phyloP scores from a whole-genome alignment of 2,113 vertebrate genomes.

The Aplodontia rufa region DNA sequence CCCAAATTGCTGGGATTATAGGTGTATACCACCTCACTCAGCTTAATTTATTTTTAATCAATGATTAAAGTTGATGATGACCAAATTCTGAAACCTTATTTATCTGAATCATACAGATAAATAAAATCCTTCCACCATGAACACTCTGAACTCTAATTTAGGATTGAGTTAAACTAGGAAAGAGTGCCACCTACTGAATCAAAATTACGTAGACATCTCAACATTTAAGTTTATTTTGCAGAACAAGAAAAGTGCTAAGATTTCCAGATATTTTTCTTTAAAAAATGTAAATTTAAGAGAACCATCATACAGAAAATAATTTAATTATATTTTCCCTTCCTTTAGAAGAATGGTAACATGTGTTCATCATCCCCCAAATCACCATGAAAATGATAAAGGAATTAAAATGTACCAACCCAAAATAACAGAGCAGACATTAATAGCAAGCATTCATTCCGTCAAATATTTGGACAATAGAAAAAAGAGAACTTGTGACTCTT shows the following conservation, averaged over 20 bases:
- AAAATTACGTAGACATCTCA: background rate
- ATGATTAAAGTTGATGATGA: background rate
- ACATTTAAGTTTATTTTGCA: constrained; percentile 1
- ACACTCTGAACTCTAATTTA: background rate
- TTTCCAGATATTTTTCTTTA: background rate
- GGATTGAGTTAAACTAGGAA: constrained; percentile 37
- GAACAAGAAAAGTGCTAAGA: background rate
- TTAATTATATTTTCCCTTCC: background rate
- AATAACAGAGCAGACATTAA: background rate
- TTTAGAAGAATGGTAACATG: background rate
- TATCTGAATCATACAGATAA: background rate
- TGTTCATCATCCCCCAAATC: background rate
- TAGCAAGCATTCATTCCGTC: background rate
- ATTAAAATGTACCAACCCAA: background rate
- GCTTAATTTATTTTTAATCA: background rate
- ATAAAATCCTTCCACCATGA: background rate
- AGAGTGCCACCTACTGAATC: constrained; percentile 67
- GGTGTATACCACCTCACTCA: too few relatives aligned
- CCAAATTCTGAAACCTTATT: constrained; percentile 5
- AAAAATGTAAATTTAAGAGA: background rate
- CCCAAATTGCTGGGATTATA: background rate
- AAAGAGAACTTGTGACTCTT: background rate
- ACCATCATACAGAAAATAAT: background rate
- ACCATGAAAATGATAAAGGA: background rate
- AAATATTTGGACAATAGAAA: background rate